Conservation (phyloP, 2,113 vertebrate species). For the Leptocoma aspasia region DNA sequence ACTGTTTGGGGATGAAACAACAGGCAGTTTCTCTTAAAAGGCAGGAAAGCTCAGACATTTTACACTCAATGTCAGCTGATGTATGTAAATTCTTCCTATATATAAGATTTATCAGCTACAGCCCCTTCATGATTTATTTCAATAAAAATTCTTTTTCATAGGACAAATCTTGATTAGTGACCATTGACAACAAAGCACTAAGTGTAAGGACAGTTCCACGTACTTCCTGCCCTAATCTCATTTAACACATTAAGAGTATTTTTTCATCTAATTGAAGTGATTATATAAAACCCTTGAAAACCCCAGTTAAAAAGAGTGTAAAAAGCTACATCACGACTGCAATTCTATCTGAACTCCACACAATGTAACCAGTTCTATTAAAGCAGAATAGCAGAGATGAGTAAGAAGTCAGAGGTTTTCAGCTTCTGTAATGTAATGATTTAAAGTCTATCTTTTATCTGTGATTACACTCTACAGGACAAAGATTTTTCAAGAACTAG, state of each 20-base stretch:
- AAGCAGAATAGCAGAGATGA: background rate
- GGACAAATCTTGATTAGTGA: background rate
- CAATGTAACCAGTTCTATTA: background rate
- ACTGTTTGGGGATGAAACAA: background rate
- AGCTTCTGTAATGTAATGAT: background rate
- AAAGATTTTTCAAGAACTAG: conserved; percentile 4
- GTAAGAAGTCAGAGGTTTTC: conserved; percentile 4
- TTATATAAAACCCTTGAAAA: background rate
- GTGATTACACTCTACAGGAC: background rate
- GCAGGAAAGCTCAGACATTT: background rate
- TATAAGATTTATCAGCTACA: background rate
- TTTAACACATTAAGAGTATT: background rate
- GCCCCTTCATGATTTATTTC: background rate
- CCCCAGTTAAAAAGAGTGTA: background rate
- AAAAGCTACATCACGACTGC: background rate
- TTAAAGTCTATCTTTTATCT: conserved; percentile 14
- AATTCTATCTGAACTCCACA: background rate
- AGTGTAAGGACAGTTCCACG: background rate
- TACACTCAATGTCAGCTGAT: background rate
- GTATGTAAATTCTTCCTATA: background rate
- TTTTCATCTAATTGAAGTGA: background rate
- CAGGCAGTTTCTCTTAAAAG: background rate
- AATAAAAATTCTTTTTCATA: background rate
- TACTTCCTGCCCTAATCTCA: background rate
- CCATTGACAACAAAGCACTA: background rate